phyloP scores from a whole-genome alignment of 2,113 vertebrate genomes.

The Fulica atra region DNA sequence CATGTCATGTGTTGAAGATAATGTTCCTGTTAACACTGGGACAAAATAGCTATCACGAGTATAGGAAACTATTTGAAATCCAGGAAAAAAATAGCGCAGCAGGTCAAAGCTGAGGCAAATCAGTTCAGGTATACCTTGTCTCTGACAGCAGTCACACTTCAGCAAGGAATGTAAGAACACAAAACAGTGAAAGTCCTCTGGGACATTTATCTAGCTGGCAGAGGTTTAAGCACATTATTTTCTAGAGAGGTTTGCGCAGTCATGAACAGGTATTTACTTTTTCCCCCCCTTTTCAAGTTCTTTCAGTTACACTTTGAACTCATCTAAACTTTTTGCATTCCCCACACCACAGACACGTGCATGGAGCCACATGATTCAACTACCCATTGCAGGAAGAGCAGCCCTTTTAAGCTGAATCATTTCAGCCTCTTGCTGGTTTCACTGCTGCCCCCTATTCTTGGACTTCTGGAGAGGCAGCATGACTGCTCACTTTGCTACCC shows the following conservation, averaged over 20 bases:
- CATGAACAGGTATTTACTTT: neutral
- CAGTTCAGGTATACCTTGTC: neutral
- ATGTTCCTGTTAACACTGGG: neutral
- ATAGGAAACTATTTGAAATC: neutral
- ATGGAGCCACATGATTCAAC: neutral
- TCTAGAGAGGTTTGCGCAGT: neutral
- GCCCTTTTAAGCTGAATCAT: neutral
- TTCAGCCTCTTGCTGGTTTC: neutral
- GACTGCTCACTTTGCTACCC: neutral
- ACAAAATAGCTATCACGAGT: neutral
- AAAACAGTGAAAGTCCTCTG: neutral
- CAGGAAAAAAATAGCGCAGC: neutral
- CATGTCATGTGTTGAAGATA: fast-evolving
- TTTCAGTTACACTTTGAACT: neutral
- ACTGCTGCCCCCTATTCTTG: neutral
- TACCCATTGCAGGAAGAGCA: neutral
- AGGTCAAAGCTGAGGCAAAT: neutral
- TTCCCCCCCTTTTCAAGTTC: neutral
- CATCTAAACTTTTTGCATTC: fast-evolving
- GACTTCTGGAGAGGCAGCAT: neutral
- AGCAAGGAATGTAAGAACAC: neutral
- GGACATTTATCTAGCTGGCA: neutral
- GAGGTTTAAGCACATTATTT: neutral
- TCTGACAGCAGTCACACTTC: neutral
- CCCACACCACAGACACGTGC: no score